Percentiles rank a stretch among this genome's conserved stretches.
phyloP scores from a whole-genome alignment of 2,888 invertebrate species.

The Temnothorax rugatulus region DNA sequence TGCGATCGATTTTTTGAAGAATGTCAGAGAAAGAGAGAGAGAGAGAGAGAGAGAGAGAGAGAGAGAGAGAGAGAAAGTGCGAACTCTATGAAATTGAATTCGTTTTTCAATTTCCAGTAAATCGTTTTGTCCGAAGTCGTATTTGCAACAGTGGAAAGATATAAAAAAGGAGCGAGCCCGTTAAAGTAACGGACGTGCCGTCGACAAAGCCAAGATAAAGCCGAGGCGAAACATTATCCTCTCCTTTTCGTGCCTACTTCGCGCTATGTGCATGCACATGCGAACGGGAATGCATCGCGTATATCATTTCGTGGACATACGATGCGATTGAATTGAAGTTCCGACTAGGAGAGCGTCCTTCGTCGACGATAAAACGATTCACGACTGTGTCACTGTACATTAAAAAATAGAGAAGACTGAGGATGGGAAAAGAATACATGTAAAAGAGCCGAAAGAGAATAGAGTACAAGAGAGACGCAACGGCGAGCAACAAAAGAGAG shows the following conservation, averaged over 20 bases:
- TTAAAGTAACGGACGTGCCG: conserved; percentile 72
- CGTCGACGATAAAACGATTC: conserved; percentile 70
- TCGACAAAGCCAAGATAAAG: conserved; percentile 70
- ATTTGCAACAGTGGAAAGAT: conserved; percentile 34
- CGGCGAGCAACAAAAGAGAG: neutral
- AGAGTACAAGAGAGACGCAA: conserved; percentile 5
- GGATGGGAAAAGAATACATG: neutral
- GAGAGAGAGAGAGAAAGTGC: neutral
- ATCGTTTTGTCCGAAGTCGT: conserved; percentile 53
- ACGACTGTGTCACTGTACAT: conserved; percentile 60
- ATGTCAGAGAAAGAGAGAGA: neutral
- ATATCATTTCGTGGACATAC: conserved; percentile 66
- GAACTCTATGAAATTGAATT: conserved; percentile 48
- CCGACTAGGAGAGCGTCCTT: conserved; percentile 47
- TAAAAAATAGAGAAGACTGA: conserved; percentile 37
- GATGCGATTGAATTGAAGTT: conserved; percentile 72
- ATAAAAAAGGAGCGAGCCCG: conserved; percentile 61
- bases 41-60: neutral
- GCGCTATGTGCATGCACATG: conserved; percentile 61
- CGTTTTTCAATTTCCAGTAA: conserved; percentile 66
- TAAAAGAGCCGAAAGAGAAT: conserved; percentile 12
- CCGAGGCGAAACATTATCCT: conserved; percentile 50
- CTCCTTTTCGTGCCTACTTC: conserved; percentile 47
- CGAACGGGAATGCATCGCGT: conserved; percentile 62
- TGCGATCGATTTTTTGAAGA: conserved; percentile 15